A percentile compares a stretch with the other conserved stretches of the same genome.
phyloP scores from a whole-genome alignment of 64 coral and sea anemone species.

The Catalaphyllia jardinei region DNA sequence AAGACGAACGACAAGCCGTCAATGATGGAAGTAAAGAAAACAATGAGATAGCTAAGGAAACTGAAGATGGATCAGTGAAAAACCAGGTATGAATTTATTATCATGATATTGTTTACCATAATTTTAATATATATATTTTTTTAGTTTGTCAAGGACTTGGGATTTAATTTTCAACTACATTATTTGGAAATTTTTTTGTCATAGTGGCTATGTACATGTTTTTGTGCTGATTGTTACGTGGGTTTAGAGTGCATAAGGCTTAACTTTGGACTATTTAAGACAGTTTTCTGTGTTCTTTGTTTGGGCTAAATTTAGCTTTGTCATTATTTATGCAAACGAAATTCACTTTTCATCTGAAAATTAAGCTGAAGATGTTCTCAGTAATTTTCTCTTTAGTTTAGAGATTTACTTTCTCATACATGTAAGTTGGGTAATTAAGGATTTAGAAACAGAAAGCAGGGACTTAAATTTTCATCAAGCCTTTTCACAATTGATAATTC shows the following conservation, averaged over 20 bases:
- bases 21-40: constrained; percentile 48
- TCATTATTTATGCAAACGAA: constrained; percentile 34
- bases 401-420: not conserved
- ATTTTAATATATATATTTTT: not conserved
- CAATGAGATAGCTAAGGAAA: constrained; percentile 14
- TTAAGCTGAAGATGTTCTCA: not conserved
- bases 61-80: not conserved
- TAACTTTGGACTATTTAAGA: not conserved
- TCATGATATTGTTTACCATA: not conserved
- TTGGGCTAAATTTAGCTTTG: not conserved
- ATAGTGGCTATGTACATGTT: not conserved
- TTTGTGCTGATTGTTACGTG: not conserved
- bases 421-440: too few species aligned
- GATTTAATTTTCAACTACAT: not conserved
- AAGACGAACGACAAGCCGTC: not conserved
- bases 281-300: constrained; percentile 2
- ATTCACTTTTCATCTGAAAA: constrained; percentile 1
- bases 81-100: constrained; percentile 24
- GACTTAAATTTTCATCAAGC: too few species aligned
- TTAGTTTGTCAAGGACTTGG: not conserved
- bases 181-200: not conserved
- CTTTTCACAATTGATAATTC: too few species aligned
- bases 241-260: not conserved
- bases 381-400: not conserved
- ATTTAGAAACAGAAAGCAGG: too few species aligned